Conservation (phyloP, 2,113 vertebrate species). For the Ciconia boyciana region DNA sequence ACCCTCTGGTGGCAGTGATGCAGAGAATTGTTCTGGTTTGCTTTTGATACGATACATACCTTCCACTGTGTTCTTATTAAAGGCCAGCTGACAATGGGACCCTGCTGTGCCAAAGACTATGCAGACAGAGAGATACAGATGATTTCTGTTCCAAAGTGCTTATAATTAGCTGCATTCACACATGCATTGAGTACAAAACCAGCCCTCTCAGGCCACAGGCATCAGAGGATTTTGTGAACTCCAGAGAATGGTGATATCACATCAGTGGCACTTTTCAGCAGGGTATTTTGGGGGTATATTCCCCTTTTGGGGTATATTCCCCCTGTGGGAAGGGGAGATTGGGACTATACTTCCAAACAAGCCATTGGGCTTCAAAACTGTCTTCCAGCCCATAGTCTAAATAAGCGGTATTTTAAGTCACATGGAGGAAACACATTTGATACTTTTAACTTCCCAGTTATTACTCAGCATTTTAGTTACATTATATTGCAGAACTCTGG, state of each 20-base stretch:
- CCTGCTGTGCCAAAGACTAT: not conserved
- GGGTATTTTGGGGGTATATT: not conserved
- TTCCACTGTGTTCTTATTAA: not conserved
- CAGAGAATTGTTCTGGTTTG: not conserved
- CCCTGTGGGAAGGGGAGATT: not conserved
- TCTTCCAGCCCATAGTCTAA: not conserved
- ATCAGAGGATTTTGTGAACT: not conserved
- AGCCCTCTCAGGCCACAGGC: not conserved
- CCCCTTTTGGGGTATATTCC: not conserved
- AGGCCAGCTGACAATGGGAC: not conserved
- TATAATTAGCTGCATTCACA: not conserved
- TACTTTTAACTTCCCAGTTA: not conserved
- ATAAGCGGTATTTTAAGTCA: conserved; percentile 11
- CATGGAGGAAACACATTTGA: not conserved
- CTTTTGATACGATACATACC: not conserved
- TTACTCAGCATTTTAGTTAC: not conserved
- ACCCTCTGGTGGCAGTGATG: not conserved
- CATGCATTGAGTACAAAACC: not conserved
- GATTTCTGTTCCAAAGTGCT: not conserved
- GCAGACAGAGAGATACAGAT: not conserved
- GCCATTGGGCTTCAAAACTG: not conserved
- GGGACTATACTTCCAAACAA: not conserved
- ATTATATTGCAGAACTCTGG: not conserved
- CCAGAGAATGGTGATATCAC: not conserved
- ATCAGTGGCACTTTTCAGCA: not conserved